Conservation (phyloP, 2,797 vertebrate species). For the Brotula barbata region DNA sequence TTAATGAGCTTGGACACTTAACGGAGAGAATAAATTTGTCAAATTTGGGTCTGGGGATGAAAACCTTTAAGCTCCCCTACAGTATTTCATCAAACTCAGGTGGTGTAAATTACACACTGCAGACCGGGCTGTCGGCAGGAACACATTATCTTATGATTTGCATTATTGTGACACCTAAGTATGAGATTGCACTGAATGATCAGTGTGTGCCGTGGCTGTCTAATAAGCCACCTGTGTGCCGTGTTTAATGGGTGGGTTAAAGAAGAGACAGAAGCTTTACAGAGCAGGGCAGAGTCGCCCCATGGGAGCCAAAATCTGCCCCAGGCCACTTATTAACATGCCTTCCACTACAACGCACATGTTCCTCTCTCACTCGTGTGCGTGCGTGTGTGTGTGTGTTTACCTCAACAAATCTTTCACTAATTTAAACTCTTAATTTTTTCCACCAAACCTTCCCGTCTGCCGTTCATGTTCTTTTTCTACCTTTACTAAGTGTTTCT, state of each 20-base stretch:
- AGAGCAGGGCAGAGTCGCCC: constrained; percentile 67
- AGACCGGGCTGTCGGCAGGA: constrained; percentile 1
- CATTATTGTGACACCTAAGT: constrained; percentile 19
- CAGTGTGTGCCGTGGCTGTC: constrained; percentile 48
- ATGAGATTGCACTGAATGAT: constrained; percentile 52
- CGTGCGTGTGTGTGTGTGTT: constrained; percentile 45
- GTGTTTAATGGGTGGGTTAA: constrained; percentile 78
- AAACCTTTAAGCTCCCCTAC: constrained; percentile 53
- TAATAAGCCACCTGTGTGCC: constrained; percentile 82
- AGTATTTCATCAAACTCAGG: constrained; percentile 54
- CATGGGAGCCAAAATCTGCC: constrained; percentile 67
- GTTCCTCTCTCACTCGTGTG: constrained; percentile 63
- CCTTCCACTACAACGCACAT: constrained; percentile 71
- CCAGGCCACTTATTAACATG: constrained; percentile 76
- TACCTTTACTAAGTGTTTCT: too few species aligned
- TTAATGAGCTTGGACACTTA: constrained; percentile 56
- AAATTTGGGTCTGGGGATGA: constrained; percentile 59
- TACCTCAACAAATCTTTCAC: constrained; percentile 50
- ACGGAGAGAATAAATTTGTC: constrained; percentile 61
- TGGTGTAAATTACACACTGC: neutral
- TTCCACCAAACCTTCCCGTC: constrained; percentile 16
- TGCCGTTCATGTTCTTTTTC: neutral
- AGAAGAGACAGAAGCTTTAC: constrained; percentile 77
- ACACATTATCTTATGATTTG: constrained; percentile 21
- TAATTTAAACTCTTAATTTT: constrained; percentile 54